phyloP scores from a whole-genome alignment of 2,797 vertebrate genomes.

The Microchirus variegatus region DNA sequence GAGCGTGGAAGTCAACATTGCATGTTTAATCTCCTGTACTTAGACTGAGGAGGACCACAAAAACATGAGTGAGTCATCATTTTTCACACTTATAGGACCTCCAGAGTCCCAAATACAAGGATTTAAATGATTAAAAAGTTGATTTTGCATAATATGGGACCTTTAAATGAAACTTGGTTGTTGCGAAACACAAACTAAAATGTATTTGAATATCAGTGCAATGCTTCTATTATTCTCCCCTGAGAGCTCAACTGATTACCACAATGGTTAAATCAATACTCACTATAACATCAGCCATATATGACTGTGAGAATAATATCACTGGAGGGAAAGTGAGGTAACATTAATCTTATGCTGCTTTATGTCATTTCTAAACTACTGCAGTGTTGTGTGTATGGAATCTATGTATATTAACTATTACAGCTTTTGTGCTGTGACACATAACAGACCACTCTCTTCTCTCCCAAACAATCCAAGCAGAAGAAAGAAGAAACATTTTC shows the following conservation, averaged over 20 bases:
- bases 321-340: background rate
- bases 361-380: constrained; percentile 2
- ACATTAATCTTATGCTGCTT: background rate
- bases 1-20: too few species aligned
- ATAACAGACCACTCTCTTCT: background rate
- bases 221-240: constrained; percentile 11
- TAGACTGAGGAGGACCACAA: too few species aligned
- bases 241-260: constrained; percentile 3
- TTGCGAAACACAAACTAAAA: background rate
- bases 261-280: constrained; percentile 27
- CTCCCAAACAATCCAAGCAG: constrained; percentile 12
- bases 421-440: constrained; percentile 4
- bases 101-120: too few species aligned
- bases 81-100: too few species aligned
- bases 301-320: background rate
- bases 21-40: too few species aligned
- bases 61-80: too few species aligned
- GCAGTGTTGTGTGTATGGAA: background rate
- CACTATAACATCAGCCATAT: background rate
- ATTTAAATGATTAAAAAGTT: too few species aligned
- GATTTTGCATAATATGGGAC: too few species aligned
- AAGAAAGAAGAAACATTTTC: constrained; percentile 20
- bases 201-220: background rate
- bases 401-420: constrained; percentile 10
- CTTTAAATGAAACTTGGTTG: too few species aligned